These are phyloP conservation scores for Cephonodes hylas DNA, from an alignment of 2,888 invertebrate species.

Conservation along the genomic window DNA sequence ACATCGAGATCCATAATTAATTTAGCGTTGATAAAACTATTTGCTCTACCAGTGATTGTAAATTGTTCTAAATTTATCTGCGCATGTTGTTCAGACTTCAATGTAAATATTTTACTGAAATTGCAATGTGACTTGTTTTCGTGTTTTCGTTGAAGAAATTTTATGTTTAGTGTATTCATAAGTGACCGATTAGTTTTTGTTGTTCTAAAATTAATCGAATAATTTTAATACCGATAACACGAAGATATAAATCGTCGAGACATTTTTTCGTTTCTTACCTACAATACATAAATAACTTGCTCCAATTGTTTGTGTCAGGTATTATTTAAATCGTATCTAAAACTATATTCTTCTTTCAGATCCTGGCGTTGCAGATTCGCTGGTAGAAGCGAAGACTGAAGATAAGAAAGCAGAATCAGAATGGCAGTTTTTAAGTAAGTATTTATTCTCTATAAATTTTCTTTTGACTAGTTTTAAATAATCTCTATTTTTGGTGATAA, in stretches of 20 bases:
- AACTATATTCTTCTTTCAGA: slow-evolving; percentile 49
- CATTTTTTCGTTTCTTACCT: too few relatives aligned
- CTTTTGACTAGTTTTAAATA: too few relatives aligned
- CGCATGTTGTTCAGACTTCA: neutral
- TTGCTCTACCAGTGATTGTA: neutral
- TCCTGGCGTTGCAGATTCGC: slow-evolving; percentile 30
- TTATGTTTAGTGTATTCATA: neutral
- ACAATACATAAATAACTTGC: too few relatives aligned
- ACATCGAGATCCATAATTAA: neutral
- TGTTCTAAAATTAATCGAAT: neutral
- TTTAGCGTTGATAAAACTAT: neutral
- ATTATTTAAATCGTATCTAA: too few relatives aligned
- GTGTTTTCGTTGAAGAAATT: neutral
- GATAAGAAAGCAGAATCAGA: slow-evolving; percentile 33
- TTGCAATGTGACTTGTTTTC: neutral
- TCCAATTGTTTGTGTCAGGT: too few relatives aligned
- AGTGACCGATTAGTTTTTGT: neutral
- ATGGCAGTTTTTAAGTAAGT: slow-evolving; percentile 52
- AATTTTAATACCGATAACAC: too few relatives aligned
- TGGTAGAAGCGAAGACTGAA: slow-evolving; percentile 31
- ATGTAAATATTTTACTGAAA: neutral
- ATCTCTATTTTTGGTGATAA: too few relatives aligned
- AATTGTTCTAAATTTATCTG: slow-evolving; percentile 3
- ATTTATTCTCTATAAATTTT: neutral
- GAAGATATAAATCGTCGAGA: too few relatives aligned